Percentiles rank a stretch among this genome's conserved stretches.
These are phyloP conservation scores for Pseudopipra pipra DNA, from an alignment of 2,113 vertebrate genomes.

Conservation along the genomic window DNA sequence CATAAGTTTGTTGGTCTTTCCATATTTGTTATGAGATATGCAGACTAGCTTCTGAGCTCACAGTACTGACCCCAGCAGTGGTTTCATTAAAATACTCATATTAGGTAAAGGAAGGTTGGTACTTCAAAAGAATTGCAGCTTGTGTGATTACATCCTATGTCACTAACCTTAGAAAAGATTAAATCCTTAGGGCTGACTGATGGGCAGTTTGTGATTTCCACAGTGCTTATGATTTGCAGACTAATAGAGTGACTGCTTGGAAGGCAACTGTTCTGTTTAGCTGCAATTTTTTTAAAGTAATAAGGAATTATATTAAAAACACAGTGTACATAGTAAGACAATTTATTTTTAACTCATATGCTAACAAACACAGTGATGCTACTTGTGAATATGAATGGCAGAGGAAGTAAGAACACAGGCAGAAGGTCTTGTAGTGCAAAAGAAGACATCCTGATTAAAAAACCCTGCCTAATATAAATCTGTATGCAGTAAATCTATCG, in stretches of 20 bases:
- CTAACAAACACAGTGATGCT: neutral
- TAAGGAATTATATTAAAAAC: neutral
- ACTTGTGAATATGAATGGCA: neutral
- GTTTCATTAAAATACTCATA: neutral
- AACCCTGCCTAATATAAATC: neutral
- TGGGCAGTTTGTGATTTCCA: neutral
- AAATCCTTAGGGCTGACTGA: neutral
- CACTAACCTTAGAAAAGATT: neutral
- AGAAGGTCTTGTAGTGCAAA: neutral
- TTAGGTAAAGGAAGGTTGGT: neutral
- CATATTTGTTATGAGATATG: neutral
- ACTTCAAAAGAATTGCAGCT: neutral
- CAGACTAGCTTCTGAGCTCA: neutral
- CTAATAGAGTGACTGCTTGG: neutral
- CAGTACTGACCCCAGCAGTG: fast-evolving
- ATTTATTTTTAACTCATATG: neutral
- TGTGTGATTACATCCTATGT: neutral
- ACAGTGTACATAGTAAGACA: neutral
- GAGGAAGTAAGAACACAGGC: neutral
- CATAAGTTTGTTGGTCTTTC: neutral
- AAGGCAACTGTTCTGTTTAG: neutral
- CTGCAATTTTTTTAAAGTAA: neutral
- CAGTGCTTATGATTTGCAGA: neutral
- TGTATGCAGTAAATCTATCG: neutral
- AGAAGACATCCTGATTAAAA: neutral